These are phyloP conservation scores for Melanerpes formicivorus DNA, from an alignment of 2,113 vertebrate genomes.

Conservation along the genomic window DNA sequence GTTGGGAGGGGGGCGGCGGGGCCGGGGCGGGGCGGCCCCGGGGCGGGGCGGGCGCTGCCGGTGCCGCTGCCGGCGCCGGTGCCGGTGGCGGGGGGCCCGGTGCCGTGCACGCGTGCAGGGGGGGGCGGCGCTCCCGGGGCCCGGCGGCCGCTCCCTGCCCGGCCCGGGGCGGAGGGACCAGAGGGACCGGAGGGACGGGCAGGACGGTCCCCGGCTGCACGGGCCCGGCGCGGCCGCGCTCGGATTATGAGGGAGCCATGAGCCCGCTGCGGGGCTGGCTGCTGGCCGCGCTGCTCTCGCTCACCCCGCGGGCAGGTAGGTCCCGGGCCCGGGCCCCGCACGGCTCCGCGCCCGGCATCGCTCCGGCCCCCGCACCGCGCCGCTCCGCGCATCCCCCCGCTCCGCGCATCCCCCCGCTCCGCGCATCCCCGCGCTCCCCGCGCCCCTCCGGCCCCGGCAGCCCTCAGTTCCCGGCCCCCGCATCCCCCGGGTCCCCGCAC, in stretches of 20 bases:
- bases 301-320: constrained; percentile 81
- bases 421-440: background rate
- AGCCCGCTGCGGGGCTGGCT: constrained; percentile 80
- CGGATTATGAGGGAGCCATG: constrained; percentile 84
- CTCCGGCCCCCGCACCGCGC: background rate
- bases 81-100: too few species aligned
- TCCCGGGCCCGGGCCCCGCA: background rate
- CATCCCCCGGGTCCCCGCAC: background rate
- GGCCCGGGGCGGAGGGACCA: background rate
- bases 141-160: background rate
- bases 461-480: background rate
- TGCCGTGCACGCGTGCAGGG: too few species aligned
- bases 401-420: background rate
- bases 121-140: too few species aligned
- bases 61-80: too few species aligned
- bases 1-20: background rate
- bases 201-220: background rate
- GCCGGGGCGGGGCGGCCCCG: too few species aligned
- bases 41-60: too few species aligned
- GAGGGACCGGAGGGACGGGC: background rate
- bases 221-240: background rate
- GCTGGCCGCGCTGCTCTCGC: constrained; percentile 81
- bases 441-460: background rate
- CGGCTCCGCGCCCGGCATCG: background rate
- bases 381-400: background rate